Base-by-base conservation (phyloP, 2,113 vertebrate species). In the Chamaea fasciata region DNA sequence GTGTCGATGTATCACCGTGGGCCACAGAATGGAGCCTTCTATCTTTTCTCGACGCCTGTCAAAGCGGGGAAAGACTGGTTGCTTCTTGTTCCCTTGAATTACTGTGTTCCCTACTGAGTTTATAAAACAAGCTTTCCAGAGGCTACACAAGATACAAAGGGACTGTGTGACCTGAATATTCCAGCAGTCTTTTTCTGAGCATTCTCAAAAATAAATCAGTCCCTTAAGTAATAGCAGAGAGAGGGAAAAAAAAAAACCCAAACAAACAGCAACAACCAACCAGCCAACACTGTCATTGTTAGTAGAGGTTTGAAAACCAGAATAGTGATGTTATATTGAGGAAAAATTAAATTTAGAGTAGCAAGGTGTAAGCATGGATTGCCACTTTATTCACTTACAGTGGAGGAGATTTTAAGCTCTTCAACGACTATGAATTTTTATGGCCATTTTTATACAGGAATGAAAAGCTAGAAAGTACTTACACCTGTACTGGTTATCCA, bases 361-460 rank as follows among this genome's bases (percentile, higher is more conserved):
- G 9, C 15, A 31, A 9, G 15, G 17, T 46, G 3, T 71, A 64
- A 90, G 24, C 24, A 39, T 28, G 20, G 4, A 3, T 19, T 81
- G 44, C 21, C 41, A 37, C 27, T 60, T 69, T 52, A 14, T 77
- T 82, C 30, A 28, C 7, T 64, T 68, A 50, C n/a, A 47, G 11
- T 8, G 6, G 23, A 77, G 19, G 7, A 12, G 6, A 63, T 44
- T 65, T 57, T 41, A 5, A 68, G 10, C 42, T 77, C 27, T 60
- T 81, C 49, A 47, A 35, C 35, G 65, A 33, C 30, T 33, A 42
- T 7, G 6, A 27, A 3, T 41, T 83, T 71, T 79, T 67, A 41
- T n/a, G n/a, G n/a, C n/a, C 6, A 7, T 52, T n/a, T 9, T 5
- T 19, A 7, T 4, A 6, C 1, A 7, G 14, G 8, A 65, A 56